These are phyloP conservation scores for Drosophila sucinea DNA, from an alignment of 1,140 invertebrate species.

Conservation along the genomic window DNA sequence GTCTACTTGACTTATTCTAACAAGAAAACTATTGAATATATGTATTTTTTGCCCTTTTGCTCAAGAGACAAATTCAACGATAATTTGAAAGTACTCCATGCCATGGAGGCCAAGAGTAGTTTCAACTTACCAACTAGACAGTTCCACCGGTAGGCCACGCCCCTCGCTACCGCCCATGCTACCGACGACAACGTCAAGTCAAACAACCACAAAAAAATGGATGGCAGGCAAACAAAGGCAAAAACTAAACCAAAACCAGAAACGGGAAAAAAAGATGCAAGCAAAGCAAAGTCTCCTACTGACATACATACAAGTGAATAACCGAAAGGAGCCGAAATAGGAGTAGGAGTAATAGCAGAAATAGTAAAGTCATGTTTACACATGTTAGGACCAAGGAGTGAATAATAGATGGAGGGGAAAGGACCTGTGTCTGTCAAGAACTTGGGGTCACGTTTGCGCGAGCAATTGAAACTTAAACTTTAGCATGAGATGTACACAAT, in stretches of 20 bases:
- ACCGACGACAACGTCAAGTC: constrained; percentile 28
- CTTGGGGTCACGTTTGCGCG: constrained; percentile 63
- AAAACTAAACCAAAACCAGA: constrained; percentile 48
- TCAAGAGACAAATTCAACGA: not conserved
- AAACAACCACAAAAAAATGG: constrained; percentile 29
- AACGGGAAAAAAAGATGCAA: constrained; percentile 57
- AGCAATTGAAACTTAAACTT: constrained; percentile 75
- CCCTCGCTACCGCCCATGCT: not conserved
- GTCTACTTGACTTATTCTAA: no score
- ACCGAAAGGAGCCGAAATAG: constrained; percentile 8
- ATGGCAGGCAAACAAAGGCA: constrained; percentile 22
- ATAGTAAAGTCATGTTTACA: constrained; percentile 60
- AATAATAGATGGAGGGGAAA: not conserved
- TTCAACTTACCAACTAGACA: no score
- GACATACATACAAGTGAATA: constrained; percentile 65
- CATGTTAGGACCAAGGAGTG: constrained; percentile 60
- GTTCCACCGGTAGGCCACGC: no score
- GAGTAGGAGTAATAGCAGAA: not conserved
- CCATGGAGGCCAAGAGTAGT: no score
- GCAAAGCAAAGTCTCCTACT: constrained; percentile 60
- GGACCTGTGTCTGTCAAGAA: constrained; percentile 64
- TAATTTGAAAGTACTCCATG: not conserved
- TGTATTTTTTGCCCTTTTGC: not conserved
- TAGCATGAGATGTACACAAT: constrained; percentile 65
- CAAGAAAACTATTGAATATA: not conserved